Base-by-base conservation (phyloP, 35 echinoderm and acorn worm genomes). In the Nesometra sesokonis region DNA sequence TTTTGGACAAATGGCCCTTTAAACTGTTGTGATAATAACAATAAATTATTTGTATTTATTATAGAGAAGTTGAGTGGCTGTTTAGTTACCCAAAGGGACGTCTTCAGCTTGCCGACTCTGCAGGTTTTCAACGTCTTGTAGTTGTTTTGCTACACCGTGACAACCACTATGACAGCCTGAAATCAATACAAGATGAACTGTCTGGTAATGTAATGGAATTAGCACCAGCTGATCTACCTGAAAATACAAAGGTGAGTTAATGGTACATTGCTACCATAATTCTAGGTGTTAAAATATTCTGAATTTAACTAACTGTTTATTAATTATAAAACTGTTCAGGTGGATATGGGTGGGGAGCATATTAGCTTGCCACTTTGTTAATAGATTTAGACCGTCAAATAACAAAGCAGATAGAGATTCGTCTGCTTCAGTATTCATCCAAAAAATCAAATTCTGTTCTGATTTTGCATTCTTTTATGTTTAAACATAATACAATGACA, bases 201-300 rank as follows among this genome's bases (percentile, higher is more conserved):
- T 97, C 95, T 0, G 57, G 84, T 31, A 91, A 89, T 83, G 92
- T 97, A 4, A 89, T 97, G 95, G 95, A 97, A 37, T 35, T 97
- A 29, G 86, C 89, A 40, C 95, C 95, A 3, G 17, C 82, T 0
- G 94, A 79, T 23, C 77, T 97, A 37, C 36, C 87, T 19, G 43
- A 39, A 81, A 95, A 86, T 39, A 79, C 84, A 4, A 77, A 92
- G 82, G 90, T 95, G 5, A 76, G 38, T 43, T 43, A 4, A 43
- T 43, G 38, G n/a, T n/a, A n/a, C n/a, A n/a, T n/a, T n/a, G n/a
- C n/a, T n/a, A n/a, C n/a, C n/a, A n/a, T n/a, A n/a, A n/a, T n/a
- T n/a, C n/a, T n/a, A n/a, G n/a, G n/a, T n/a, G n/a, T n/a, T n/a
- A n/a, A n/a, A n/a, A n/a, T n/a, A n/a, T n/a, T n/a, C n/a, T n/a